A percentile compares a stretch with the other conserved stretches of the same genome.
These are phyloP conservation scores for Troides aeacus DNA, from an alignment of 2,888 invertebrate genomes.

Conservation along the genomic window DNA sequence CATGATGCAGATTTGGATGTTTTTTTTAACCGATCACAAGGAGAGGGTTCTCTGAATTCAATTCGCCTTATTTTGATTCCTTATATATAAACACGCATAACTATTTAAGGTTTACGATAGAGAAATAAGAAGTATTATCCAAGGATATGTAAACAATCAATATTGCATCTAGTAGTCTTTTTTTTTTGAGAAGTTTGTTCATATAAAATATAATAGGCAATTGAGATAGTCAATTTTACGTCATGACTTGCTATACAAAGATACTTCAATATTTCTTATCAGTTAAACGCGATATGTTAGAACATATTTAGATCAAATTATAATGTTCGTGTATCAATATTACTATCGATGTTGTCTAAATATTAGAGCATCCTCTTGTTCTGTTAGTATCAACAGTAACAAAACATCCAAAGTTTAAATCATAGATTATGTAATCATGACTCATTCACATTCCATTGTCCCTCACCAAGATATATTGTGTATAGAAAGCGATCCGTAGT, in stretches of 20 bases:
- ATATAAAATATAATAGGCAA: too few species aligned
- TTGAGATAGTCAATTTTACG: too few species aligned
- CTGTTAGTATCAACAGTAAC: neutral
- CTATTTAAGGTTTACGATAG: neutral
- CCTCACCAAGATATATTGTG: neutral
- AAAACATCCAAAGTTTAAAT: neutral
- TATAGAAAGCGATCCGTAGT: neutral
- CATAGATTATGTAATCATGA: conserved; percentile 3
- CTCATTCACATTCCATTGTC: conserved; percentile 2
- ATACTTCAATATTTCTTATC: too few species aligned
- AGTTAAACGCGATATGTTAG: too few species aligned
- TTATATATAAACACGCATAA: neutral
- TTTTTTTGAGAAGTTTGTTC: too few species aligned
- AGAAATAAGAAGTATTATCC: too few species aligned
- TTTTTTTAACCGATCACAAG: neutral
- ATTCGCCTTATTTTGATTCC: neutral
- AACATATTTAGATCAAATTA: neutral
- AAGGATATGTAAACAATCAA: too few species aligned
- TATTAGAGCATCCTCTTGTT: neutral
- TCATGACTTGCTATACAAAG: too few species aligned
- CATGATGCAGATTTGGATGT: neutral
- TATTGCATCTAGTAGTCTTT: too few species aligned
- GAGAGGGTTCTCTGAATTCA: neutral
- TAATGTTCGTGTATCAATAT: neutral
- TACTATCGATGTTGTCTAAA: neutral